A percentile compares a stretch with the other conserved stretches of the same genome.
phyloP scores from a whole-genome alignment of 2,888 invertebrate species.

The Hydriomena furcata region DNA sequence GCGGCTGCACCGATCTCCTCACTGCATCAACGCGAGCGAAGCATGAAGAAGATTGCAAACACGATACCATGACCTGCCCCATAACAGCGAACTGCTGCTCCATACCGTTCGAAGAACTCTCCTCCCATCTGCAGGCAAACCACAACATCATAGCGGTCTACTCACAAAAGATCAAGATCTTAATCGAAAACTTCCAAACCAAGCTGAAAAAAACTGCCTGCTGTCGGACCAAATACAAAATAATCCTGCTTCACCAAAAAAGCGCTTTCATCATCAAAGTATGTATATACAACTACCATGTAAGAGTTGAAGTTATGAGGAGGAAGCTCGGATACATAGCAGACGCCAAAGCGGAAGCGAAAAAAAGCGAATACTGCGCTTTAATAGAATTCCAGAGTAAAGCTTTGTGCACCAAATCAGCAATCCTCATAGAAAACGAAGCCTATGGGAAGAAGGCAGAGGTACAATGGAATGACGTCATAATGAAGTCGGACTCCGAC shows the following conservation, averaged over 20 bases:
- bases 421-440: conserved; percentile 74
- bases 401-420: conserved; percentile 70
- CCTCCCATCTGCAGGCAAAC: conserved; percentile 64
- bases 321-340: conserved; percentile 73
- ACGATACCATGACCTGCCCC: conserved; percentile 75
- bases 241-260: conserved; percentile 71
- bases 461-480: conserved; percentile 75
- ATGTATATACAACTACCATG: conserved; percentile 77
- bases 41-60: conserved; percentile 76
- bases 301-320: conserved; percentile 75
- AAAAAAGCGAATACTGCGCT: conserved; percentile 75
- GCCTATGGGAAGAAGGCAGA: conserved; percentile 76
- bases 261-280: conserved; percentile 80
- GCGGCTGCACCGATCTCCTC: conserved; percentile 74
- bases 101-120: conserved; percentile 71
- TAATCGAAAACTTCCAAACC: conserved; percentile 78
- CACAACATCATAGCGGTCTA: conserved; percentile 78
- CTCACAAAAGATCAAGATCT: conserved; percentile 77
- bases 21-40: conserved; percentile 65
- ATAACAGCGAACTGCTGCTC: conserved; percentile 73
- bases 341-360: conserved; percentile 63
- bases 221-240: conserved; percentile 78
- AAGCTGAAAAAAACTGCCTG: conserved; percentile 77
- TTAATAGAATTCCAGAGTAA: conserved; percentile 77
- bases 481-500: conserved; percentile 72